Evolutionary conservation across 2,888 invertebrate genomes (phyloP).

Genomic region (Clusia tigrina): DNA sequence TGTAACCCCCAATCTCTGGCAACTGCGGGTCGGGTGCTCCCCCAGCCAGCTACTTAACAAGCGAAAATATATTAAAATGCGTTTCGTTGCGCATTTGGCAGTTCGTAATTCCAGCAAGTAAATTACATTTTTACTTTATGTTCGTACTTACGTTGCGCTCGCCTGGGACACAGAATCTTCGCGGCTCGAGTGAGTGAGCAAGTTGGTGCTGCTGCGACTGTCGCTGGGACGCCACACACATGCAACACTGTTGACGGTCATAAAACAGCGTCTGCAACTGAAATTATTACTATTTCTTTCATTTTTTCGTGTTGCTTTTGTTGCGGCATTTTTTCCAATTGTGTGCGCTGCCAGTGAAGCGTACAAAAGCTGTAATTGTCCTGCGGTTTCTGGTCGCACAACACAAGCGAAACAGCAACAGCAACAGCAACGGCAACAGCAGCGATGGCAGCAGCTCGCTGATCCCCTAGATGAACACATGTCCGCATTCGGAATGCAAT

Average conservation of each 20-base stretch:
- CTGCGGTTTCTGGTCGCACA: slow-evolving; percentile 13
- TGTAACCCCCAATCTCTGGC: no score
- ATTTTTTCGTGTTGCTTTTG: background rate
- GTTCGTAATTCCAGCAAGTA: background rate
- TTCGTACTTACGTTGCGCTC: background rate
- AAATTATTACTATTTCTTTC: slow-evolving; percentile 17
- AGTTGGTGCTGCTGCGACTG: background rate
- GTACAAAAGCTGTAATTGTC: slow-evolving; percentile 22
- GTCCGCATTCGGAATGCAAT: background rate
- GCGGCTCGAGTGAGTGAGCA: no score
- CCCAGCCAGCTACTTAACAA: background rate
- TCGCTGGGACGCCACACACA: background rate
- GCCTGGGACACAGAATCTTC: background rate
- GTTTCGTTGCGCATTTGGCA: background rate
- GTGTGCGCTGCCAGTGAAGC: slow-evolving; percentile 18
- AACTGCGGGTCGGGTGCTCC: no score
- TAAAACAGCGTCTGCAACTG: slow-evolving; percentile 17
- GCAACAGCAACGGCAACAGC: slow-evolving; percentile 13
- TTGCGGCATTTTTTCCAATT: slow-evolving; percentile 9
- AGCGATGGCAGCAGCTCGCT: background rate
- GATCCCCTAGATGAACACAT: slow-evolving; percentile 2
- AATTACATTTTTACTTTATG: slow-evolving; percentile 5
- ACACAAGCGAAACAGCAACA: slow-evolving; percentile 1
- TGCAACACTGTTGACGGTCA: slow-evolving; percentile 19
- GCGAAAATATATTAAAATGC: background rate